phyloP scores from a whole-genome alignment of 2,888 invertebrate genomes.

The Dicycla oo region DNA sequence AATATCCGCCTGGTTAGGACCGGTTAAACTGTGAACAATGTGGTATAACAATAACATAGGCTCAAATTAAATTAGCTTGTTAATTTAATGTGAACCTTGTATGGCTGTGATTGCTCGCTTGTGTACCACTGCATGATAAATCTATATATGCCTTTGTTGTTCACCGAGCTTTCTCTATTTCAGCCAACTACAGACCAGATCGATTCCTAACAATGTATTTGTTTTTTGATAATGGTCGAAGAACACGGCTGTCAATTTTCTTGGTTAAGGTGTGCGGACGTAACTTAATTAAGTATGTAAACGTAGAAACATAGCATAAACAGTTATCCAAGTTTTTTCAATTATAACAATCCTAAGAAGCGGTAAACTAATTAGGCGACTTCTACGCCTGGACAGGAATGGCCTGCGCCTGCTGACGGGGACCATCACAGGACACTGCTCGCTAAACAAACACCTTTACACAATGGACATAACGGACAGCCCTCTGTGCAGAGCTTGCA shows the following conservation, averaged over 20 bases:
- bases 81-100: background rate
- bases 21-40: constrained; percentile 30
- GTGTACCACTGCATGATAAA: background rate
- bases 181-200: background rate
- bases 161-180: background rate
- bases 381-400: no score
- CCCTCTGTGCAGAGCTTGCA: no score
- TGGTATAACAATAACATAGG: background rate
- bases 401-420: no score
- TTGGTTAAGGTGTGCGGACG: background rate
- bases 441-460: no score
- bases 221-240: background rate
- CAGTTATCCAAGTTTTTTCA: background rate
- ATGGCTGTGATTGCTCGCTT: background rate
- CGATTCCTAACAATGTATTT: background rate
- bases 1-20: constrained; percentile 54
- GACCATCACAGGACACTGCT: no score
- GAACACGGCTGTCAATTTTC: background rate
- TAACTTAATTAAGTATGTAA: background rate
- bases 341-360: no score
- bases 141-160: background rate
- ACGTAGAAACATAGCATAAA: background rate
- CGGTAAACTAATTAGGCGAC: no score
- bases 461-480: no score
- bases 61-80: background rate